Conservation (phyloP, 2,797 vertebrate species). For the Nasua narica region DNA sequence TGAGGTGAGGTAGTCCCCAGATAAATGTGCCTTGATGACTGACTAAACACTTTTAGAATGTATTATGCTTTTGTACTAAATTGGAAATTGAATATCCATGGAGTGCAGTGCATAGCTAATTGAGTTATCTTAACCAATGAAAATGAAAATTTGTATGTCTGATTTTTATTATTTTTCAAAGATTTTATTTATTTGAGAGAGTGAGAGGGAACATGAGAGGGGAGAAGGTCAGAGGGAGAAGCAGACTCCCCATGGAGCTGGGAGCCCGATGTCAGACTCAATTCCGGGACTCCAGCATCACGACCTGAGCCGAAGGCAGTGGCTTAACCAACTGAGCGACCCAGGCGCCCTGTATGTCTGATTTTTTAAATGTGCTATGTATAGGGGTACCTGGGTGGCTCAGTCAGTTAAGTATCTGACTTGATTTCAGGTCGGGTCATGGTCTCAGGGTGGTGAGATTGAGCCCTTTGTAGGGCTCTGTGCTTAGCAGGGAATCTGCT, state of each 20-base stretch:
- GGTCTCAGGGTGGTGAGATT: background rate
- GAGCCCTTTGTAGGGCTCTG: background rate
- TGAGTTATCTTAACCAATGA: conserved; percentile 30
- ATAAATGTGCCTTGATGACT: conserved; percentile 18
- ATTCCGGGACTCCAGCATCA: too few species aligned
- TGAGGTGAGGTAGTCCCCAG: conserved; percentile 24
- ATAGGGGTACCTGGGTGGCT: background rate
- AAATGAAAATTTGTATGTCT: conserved; percentile 50
- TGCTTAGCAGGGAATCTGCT: background rate
- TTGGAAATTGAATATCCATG: conserved; percentile 35
- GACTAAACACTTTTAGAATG: conserved; percentile 40
- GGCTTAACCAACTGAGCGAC: too few species aligned
- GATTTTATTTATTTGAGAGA: too few species aligned
- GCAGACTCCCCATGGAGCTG: too few species aligned
- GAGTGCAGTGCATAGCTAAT: background rate
- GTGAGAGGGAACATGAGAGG: too few species aligned
- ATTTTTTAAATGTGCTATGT: background rate
- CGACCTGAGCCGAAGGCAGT: too few species aligned
- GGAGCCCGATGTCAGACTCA: too few species aligned
- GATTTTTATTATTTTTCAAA: background rate
- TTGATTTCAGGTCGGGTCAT: background rate
- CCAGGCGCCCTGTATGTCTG: background rate
- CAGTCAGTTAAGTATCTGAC: background rate
- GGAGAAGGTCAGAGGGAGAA: too few species aligned
- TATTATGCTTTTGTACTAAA: background rate